phyloP scores from a whole-genome alignment of 1,140 invertebrate genomes.

The Macrotrachela quadricornifera region DNA sequence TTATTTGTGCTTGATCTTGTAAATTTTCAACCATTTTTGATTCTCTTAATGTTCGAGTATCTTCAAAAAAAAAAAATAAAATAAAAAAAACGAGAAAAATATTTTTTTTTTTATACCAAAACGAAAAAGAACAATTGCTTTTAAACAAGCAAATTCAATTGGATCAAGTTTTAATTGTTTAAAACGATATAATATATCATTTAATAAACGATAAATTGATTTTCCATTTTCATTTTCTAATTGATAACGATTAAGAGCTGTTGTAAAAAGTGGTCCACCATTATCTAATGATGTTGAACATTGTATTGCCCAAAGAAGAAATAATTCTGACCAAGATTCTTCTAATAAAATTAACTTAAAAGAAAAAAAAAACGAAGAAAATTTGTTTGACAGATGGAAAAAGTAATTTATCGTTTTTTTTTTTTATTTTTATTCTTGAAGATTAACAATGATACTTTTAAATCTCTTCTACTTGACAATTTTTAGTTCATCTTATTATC shows the following conservation, averaged over 20 bases:
- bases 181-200: slow-evolving; percentile 62
- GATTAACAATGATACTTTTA: no score
- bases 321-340: slow-evolving; percentile 85
- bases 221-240: slow-evolving; percentile 27
- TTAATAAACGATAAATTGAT: slow-evolving; percentile 33
- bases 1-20: slow-evolving; percentile 90
- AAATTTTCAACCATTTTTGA: slow-evolving; percentile 83
- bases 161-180: slow-evolving; percentile 71
- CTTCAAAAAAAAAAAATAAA: slow-evolving; percentile 15
- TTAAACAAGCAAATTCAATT: slow-evolving; percentile 88
- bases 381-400: no score
- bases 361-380: background rate
- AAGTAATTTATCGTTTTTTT: no score
- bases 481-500: background rate
- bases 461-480: no score
- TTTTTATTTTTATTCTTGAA: no score
- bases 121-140: slow-evolving; percentile 83
- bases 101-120: slow-evolving; percentile 41
- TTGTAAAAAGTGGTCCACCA: slow-evolving; percentile 14
- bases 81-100: slow-evolving; percentile 5
- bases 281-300: slow-evolving; percentile 57
- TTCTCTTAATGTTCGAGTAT: slow-evolving; percentile 65
- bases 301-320: slow-evolving; percentile 81
- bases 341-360: slow-evolving; percentile 61
- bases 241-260: slow-evolving; percentile 33